Percentiles rank a stretch among this genome's conserved stretches.
Evolutionary conservation across 2,797 vertebrate species (phyloP).

Genomic region (Acridotheres tristis): DNA sequence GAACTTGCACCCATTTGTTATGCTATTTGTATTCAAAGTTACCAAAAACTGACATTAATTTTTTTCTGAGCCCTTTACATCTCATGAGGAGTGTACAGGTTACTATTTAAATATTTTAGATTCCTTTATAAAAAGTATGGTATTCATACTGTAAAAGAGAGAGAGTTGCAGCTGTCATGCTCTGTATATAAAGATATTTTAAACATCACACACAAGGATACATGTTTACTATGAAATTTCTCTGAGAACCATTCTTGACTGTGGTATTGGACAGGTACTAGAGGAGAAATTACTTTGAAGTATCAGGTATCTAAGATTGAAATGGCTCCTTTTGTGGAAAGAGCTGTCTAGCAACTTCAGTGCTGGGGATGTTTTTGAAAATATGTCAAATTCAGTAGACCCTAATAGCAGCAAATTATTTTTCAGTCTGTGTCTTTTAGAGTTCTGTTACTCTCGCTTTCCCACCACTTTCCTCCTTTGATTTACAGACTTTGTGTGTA

Average conservation of each 20-base stretch:
- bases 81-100: not conserved
- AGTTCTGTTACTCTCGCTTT: not conserved
- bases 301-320: not conserved
- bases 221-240: not conserved
- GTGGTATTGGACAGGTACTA: not conserved
- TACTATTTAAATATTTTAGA: not conserved
- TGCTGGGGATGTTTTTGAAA: slow-evolving; percentile 12
- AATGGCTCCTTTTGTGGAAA: slow-evolving; percentile 12
- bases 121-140: not conserved
- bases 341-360: not conserved
- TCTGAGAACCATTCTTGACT: slow-evolving; percentile 37
- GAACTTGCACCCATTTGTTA: not conserved
- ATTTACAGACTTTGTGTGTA: slow-evolving; percentile 56
- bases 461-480: slow-evolving; percentile 34
- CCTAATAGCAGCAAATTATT: slow-evolving; percentile 52
- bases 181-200: slow-evolving; percentile 22
- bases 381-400: not conserved
- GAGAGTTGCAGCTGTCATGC: not conserved
- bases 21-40: not conserved
- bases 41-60: not conserved
- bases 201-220: not conserved
- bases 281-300: not conserved
- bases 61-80: not conserved
- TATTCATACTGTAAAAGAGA: not conserved
- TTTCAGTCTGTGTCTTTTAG: not conserved